Evolutionary conservation across 2,113 vertebrate species (phyloP).

Genomic region (Seriola dumerili): DNA sequence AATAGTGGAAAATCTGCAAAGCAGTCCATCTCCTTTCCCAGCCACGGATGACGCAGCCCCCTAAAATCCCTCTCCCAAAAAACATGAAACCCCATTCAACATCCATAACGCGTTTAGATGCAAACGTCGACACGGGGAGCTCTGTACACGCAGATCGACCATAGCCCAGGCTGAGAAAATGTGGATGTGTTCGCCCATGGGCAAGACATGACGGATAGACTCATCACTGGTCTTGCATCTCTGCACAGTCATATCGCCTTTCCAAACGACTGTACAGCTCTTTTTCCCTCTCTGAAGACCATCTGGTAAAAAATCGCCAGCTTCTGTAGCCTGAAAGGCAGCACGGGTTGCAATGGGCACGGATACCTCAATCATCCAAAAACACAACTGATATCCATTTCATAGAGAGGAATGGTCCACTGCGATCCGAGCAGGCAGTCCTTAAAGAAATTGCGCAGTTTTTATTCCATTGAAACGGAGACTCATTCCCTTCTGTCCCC

Average conservation of each 20-base stretch:
- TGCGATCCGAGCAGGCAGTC: slow-evolving; percentile 44
- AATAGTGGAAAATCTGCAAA: slow-evolving; percentile 51
- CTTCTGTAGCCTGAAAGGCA: slow-evolving; percentile 23
- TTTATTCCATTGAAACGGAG: slow-evolving; percentile 83
- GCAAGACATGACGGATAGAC: slow-evolving; percentile 56
- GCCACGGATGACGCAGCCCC: slow-evolving; percentile 74
- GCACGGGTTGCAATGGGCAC: slow-evolving; percentile 33
- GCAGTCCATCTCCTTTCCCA: slow-evolving; percentile 53
- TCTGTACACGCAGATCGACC: slow-evolving; percentile 59
- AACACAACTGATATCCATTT: slow-evolving; percentile 32
- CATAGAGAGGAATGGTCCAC: slow-evolving; percentile 18
- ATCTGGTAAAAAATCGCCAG: slow-evolving; percentile 53
- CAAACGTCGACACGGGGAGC: slow-evolving; percentile 60
- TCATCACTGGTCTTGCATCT: slow-evolving; percentile 53
- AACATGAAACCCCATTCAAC: slow-evolving; percentile 36
- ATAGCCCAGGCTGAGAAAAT: slow-evolving; percentile 45
- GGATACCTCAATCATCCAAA: slow-evolving; percentile 39
- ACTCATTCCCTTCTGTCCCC: slow-evolving; percentile 73
- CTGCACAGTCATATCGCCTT: slow-evolving; percentile 72
- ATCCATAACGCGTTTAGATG: slow-evolving; percentile 56
- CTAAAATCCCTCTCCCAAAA: slow-evolving; percentile 41
- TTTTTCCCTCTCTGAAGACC: slow-evolving; percentile 39
- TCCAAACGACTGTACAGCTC: slow-evolving; percentile 65
- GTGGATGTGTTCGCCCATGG: slow-evolving; percentile 60
- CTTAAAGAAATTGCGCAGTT: slow-evolving; percentile 85